phyloP scores from a whole-genome alignment of 2,888 invertebrate species.

The Molorchus minor region DNA sequence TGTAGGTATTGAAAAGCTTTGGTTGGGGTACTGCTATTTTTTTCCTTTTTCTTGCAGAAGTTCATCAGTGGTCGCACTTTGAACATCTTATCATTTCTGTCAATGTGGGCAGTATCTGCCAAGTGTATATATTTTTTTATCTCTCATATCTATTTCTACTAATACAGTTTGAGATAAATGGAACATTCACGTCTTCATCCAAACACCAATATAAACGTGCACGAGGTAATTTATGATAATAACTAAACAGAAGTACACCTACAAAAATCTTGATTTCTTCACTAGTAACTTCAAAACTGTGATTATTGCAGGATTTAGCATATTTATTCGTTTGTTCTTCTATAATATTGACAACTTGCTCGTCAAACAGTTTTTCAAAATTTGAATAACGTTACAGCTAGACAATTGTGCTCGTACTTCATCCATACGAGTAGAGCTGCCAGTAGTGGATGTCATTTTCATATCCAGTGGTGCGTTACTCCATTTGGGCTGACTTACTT shows the following conservation, averaged over 20 bases:
- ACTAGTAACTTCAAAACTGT: not conserved
- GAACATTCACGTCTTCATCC: conserved; percentile 1
- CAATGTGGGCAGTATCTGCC: not conserved
- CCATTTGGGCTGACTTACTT: not conserved
- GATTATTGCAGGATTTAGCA: not conserved
- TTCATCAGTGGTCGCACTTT: not conserved
- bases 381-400: not conserved
- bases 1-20: not conserved
- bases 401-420: not conserved
- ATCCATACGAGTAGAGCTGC: not conserved
- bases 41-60: conserved; percentile 3
- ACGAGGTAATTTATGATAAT: conserved; percentile 11
- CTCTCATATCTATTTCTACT: conserved; percentile 1
- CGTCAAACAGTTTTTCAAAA: conserved; percentile 9
- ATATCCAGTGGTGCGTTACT: not conserved
- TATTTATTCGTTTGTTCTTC: not conserved
- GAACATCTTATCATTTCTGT: not conserved
- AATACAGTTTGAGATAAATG: conserved; percentile 6
- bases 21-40: conserved; percentile 17
- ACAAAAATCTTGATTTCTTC: no score
- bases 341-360: not conserved
- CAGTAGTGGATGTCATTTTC: not conserved
- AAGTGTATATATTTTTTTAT: conserved; percentile 12
- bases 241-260: not conserved
- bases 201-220: conserved; percentile 6